Conservation (phyloP, 2,113 vertebrate genomes). For the Chunga burmeisteri region DNA sequence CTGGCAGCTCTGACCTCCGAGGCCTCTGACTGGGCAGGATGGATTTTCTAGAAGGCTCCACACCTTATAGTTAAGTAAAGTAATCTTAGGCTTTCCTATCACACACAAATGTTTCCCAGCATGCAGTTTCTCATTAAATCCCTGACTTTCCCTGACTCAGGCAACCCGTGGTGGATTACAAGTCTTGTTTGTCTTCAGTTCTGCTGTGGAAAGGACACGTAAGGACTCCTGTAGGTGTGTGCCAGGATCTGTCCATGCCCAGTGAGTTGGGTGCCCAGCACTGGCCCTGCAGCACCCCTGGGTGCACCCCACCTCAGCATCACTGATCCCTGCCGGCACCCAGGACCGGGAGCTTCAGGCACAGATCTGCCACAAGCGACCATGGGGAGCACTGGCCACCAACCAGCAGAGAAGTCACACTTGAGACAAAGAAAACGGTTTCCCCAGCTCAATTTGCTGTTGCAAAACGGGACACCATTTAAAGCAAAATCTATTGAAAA, state of each 20-base stretch:
- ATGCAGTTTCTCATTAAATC: neutral
- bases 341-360: neutral
- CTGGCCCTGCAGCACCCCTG: neutral
- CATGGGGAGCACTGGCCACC: neutral
- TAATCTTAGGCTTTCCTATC: neutral
- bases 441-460: neutral
- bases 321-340: neutral
- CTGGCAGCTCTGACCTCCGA: neutral
- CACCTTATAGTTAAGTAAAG: neutral
- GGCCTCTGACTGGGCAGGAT: neutral
- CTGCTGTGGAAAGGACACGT: neutral
- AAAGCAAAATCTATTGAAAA: neutral
- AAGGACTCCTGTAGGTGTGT: fast-evolving
- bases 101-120: neutral
- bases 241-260: neutral
- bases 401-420: neutral
- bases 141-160: neutral
- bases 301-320: neutral
- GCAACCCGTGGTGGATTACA: neutral
- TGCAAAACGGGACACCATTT: neutral
- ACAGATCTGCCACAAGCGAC: fast-evolving
- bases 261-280: neutral
- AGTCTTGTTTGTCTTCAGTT: neutral
- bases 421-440: neutral
- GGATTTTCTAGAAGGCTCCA: neutral